Percentiles rank a stretch among this genome's conserved stretches.
phyloP scores from a whole-genome alignment of 2,797 vertebrate genomes.

The Loris lydekkerianus region DNA sequence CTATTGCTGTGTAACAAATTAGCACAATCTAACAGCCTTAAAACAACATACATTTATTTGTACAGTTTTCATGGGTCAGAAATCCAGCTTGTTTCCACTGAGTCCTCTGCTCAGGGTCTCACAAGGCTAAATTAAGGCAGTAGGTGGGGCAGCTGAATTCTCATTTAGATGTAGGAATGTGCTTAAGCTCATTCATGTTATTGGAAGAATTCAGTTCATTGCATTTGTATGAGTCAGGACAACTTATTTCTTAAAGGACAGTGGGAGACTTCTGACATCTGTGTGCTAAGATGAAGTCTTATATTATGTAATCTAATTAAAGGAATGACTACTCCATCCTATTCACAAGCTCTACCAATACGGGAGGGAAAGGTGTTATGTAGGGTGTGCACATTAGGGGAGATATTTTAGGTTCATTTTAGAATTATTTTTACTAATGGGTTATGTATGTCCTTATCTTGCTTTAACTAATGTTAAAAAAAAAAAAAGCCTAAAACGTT shows the following conservation, averaged over 20 bases:
- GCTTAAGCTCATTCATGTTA: not conserved
- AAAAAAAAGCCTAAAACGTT: not conserved
- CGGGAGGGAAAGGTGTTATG: not conserved
- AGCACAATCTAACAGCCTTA: not conserved
- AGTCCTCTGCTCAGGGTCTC: not conserved
- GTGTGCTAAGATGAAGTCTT: not conserved
- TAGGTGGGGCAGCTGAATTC: not conserved
- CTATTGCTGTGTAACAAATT: not conserved
- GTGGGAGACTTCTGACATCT: constrained; percentile 31
- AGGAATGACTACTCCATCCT: not conserved
- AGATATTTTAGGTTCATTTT: not conserved
- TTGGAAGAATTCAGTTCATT: not conserved
- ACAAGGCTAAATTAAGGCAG: not conserved
- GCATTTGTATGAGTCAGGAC: not conserved
- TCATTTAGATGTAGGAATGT: not conserved
- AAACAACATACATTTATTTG: not conserved
- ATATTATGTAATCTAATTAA: not conserved
- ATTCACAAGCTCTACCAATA: not conserved
- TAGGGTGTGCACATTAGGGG: not conserved
- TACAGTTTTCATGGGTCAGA: not conserved
- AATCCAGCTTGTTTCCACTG: not conserved
- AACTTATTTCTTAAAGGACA: not conserved
- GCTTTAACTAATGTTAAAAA: constrained; percentile 22
- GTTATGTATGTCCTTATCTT: constrained; percentile 11
- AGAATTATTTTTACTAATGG: not conserved